Base-by-base conservation (phyloP, 2,888 invertebrate species). In the Saturnia japonica region DNA sequence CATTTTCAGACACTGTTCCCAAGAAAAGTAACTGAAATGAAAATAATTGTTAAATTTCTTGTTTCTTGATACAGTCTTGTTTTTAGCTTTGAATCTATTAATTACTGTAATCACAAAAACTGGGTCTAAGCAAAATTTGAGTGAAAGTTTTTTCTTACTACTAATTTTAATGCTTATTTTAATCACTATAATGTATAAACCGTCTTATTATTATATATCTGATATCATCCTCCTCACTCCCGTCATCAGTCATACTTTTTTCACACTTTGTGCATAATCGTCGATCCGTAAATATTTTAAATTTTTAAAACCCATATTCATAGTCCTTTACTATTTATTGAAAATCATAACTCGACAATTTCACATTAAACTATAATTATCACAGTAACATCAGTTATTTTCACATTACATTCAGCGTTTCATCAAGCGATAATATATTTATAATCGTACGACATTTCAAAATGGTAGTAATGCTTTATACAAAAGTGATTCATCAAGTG, bases 21-120 rank as follows among this genome's bases (percentile, higher is more conserved):
- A 64, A 40, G 40, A 64, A 64, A 19, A 64, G 64, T 64, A 64
- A 40, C 64, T 64, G 40, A 40, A 64, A 54, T 22, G 8, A 40
- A 40, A 64, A 64, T 19, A 62, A 34, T 62, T 34, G 40, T 19
- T 40, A 64, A 1, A 40, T n/a, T 9, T 9, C 6, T 54, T 54
- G 19, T n/a, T 22, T 54, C 51, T 54, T 9, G 19, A 47, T 16
- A 47, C 47, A 34, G 9, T 12, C 43, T 43, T 43, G 6, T 6
- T 34, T 34, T 34, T 34, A 2, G 34, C 34, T 34, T 34, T 2
- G 34, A 34, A 34, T 34, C 2, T 6, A 34, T 34, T 34, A 34
- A 34, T 6, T 4, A 34, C 34, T 34, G 34, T 34, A 34, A 4
- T 34, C 34, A 4, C 34, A n/a, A 6, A 47, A 47, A 47, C 47